phyloP scores from a whole-genome alignment of 2,888 invertebrate species.

The Tipula helvola region DNA sequence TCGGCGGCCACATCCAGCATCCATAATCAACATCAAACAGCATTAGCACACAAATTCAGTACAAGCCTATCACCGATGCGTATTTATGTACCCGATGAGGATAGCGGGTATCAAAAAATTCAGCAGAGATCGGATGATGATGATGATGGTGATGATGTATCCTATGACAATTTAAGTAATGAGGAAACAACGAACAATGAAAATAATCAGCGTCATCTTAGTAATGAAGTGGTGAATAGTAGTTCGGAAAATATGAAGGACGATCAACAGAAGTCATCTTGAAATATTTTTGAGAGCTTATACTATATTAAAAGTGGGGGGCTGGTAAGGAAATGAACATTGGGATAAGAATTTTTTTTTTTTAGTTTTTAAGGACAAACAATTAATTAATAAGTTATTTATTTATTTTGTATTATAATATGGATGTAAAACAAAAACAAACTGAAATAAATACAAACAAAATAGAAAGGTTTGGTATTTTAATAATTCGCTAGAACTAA shows the following conservation, averaged over 20 bases:
- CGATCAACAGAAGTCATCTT: not conserved
- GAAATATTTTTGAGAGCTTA: not conserved
- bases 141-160: not conserved
- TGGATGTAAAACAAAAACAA: not conserved
- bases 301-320: not conserved
- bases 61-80: conserved; percentile 31
- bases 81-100: conserved; percentile 39
- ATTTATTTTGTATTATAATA: not conserved
- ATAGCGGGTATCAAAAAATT: conserved; percentile 17
- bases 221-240: conserved; percentile 16
- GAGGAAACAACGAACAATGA: conserved; percentile 18
- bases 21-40: conserved; percentile 29
- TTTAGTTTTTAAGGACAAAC: not conserved
- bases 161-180: conserved; percentile 12
- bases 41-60: conserved; percentile 28
- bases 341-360: not conserved
- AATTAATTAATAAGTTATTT: not conserved
- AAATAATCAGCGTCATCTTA: not conserved
- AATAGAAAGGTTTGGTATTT: not conserved
- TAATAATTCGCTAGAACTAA: too few species aligned
- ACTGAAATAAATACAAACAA: not conserved
- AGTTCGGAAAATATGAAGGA: conserved; percentile 11
- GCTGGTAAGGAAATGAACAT: not conserved
- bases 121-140: conserved; percentile 23
- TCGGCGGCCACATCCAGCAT: conserved; percentile 19